A percentile compares a stretch with the other conserved stretches of the same genome.
These are phyloP conservation scores for Pharmacophagus antenor DNA, from an alignment of 2,888 invertebrate genomes.

Conservation along the genomic window DNA sequence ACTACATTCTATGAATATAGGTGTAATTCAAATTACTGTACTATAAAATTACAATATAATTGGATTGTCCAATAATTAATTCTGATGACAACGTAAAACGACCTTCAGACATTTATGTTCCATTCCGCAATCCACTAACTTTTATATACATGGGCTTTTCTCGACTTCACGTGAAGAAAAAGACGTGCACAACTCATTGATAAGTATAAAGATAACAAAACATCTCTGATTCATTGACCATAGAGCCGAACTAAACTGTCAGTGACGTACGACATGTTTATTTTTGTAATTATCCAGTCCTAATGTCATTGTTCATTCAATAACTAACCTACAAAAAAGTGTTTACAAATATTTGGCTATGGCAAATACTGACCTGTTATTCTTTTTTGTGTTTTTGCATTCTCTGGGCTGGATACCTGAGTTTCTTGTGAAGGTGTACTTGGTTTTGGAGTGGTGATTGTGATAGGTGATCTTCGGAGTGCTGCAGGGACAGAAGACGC, in stretches of 20 bases:
- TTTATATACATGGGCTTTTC: too few relatives aligned
- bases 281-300: conserved; percentile 19
- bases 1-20: neutral
- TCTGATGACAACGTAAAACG: conserved; percentile 16
- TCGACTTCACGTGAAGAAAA: neutral
- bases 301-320: conserved; percentile 10
- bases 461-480: conserved; percentile 66
- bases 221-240: conserved; percentile 1
- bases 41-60: conserved; percentile 13
- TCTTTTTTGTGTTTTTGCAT: conserved; percentile 77
- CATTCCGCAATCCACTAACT: conserved; percentile 23
- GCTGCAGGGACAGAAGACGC: conserved; percentile 68
- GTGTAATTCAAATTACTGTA: too few relatives aligned
- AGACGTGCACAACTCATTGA: conserved; percentile 1
- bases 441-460: conserved; percentile 58
- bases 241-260: conserved; percentile 7
- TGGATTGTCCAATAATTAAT: conserved; percentile 24
- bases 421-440: conserved; percentile 54
- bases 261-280: conserved; percentile 30
- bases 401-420: conserved; percentile 69
- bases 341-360: conserved; percentile 23
- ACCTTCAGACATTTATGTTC: conserved; percentile 22
- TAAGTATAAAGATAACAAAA: conserved; percentile 9
- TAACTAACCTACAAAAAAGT: conserved; percentile 1
- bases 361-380: conserved; percentile 78